Base-by-base conservation (phyloP, 2,797 vertebrate species). In the Hoplostethus mediterraneus region DNA sequence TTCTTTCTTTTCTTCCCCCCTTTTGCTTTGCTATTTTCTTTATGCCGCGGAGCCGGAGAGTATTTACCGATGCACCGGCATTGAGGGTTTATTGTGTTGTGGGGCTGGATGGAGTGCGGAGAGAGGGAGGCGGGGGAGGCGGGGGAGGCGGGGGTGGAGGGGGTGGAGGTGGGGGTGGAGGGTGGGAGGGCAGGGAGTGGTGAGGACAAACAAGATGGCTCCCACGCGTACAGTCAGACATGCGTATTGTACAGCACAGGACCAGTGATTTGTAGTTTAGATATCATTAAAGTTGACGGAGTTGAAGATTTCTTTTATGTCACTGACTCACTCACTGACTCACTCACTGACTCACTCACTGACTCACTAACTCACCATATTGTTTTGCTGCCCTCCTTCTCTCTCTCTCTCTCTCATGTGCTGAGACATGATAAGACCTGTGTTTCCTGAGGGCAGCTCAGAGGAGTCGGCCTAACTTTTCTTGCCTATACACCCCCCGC, bases 31-130 rank as follows among this genome's bases (percentile, higher is more conserved):
- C 75, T 84, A 55, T 86, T 84, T 87, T 89, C 83, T 90, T 83
- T 84, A 85, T 65, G 65, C 86, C 63, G 83, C 71, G 74, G 71
- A 86, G 84, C 75, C 79, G 79, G 90, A 62, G 71, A 89, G 90
- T 86, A 86, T 93, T 91, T 91, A 89, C 90, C 51, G 65, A 89
- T 86, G 86, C 75, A 48, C 75, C 70, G 80, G 84, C 85, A 87
- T 73, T 80, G 75, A 81, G 77, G 74, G 21, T 63, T 86, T 85
- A 82, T 92, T 93, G 91, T 93, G 83, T 75, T 76, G 9, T 21
- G 10, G 78, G 83, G 70, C 80, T 90, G 80, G 87, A 88, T 63
- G 71, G 78, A 86, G 84, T 62, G 79, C 79, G 21, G 21, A 84
- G 65, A 77, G 75, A 63, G 67, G 21, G 33, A 68, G 69, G 61